Percentiles rank a stretch among this genome's conserved stretches.
These are phyloP conservation scores for Elanus axillaris DNA, from an alignment of 2,113 vertebrate species.

Conservation along the genomic window DNA sequence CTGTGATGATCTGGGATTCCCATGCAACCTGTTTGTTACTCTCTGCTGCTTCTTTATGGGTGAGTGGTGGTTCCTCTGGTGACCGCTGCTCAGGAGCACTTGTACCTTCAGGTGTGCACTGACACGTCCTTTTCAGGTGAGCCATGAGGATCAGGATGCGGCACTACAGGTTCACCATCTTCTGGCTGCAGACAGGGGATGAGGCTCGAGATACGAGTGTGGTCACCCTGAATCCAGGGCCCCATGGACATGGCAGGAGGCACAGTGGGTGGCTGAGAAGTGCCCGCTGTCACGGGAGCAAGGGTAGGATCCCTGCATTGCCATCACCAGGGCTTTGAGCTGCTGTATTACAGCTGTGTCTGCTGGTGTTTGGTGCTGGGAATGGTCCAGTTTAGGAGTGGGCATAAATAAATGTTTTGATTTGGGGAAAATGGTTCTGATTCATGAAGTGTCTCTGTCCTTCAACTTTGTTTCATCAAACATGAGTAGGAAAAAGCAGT, in stretches of 20 bases:
- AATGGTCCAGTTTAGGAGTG: not conserved
- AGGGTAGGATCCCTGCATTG: fast-evolving
- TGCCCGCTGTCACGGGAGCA: not conserved
- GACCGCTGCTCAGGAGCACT: not conserved
- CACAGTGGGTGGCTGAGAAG: not conserved
- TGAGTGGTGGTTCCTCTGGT: fast-evolving
- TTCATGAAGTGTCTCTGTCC: not conserved
- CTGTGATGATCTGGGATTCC: not conserved
- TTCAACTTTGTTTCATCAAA: not conserved
- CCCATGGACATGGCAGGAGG: fast-evolving
- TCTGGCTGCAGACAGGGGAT: not conserved
- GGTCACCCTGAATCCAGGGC: not conserved
- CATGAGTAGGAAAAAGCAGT: not conserved
- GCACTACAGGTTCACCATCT: conserved; percentile 51
- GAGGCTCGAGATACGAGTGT: not conserved
- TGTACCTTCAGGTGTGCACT: not conserved
- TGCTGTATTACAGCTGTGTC: fast-evolving
- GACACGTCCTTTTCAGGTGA: conserved; percentile 29
- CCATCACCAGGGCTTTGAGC: not conserved
- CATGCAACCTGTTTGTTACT: not conserved
- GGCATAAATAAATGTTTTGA: fast-evolving
- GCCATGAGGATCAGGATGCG: not conserved
- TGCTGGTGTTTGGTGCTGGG: not conserved
- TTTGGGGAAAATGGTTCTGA: not conserved
- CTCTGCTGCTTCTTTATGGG: fast-evolving